A percentile compares a stretch with the other conserved stretches of the same genome.
phyloP scores from a whole-genome alignment of 2,888 invertebrate genomes.

The Drosophila suboccidentalis region DNA sequence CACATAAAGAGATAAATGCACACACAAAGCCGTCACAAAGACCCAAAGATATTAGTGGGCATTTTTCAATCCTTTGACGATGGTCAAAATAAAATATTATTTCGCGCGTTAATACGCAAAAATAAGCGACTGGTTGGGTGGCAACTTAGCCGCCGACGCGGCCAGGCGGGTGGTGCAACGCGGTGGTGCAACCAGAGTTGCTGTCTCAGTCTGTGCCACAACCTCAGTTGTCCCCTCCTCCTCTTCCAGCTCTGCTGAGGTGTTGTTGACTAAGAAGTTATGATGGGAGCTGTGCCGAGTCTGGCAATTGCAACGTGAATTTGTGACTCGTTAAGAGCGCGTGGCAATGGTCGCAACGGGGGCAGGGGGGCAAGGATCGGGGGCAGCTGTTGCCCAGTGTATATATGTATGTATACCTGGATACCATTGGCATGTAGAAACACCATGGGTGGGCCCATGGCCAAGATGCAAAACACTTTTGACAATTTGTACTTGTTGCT shows the following conservation, averaged over 20 bases:
- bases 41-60: constrained; percentile 84
- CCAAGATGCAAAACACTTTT: constrained; percentile 64
- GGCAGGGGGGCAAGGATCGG: constrained; percentile 33
- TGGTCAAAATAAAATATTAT: constrained; percentile 84
- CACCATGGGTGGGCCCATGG: constrained; percentile 81
- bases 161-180: constrained; percentile 61
- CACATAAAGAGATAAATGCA: constrained; percentile 13
- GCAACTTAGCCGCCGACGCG: constrained; percentile 41
- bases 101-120: constrained; percentile 84
- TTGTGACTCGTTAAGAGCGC: constrained; percentile 80
- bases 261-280: constrained; percentile 83
- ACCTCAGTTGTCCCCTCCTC: too few species aligned
- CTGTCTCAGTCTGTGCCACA: neutral
- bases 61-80: constrained; percentile 86
- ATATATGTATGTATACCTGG: constrained; percentile 3
- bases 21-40: constrained; percentile 75
- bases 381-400: constrained; percentile 6
- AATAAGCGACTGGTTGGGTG: constrained; percentile 77
- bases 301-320: constrained; percentile 77
- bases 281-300: constrained; percentile 62
- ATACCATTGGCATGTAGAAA: constrained; percentile 12
- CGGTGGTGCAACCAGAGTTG: neutral
- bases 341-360: constrained; percentile 58
- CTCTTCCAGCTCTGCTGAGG: constrained; percentile 50
- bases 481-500: constrained; percentile 80